These are phyloP conservation scores for Mirza zaza DNA, from an alignment of 2,113 vertebrate species.

Conservation along the genomic window DNA sequence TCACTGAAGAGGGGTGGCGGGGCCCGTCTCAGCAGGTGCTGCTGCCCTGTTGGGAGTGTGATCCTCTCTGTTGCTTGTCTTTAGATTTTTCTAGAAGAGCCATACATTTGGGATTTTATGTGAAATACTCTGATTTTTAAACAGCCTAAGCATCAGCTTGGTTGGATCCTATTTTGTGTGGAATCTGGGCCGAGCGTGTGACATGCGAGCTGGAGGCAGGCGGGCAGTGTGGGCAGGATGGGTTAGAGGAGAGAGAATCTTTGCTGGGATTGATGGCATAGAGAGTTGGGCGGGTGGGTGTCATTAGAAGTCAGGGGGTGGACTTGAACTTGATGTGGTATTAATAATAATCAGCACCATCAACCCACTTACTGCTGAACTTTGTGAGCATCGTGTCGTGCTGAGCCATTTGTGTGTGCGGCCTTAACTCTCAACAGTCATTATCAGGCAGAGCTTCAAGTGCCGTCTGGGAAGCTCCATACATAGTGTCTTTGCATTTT, in stretches of 20 bases:
- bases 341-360: background rate
- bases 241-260: background rate
- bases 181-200: background rate
- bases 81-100: background rate
- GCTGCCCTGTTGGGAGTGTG: background rate
- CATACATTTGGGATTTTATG: background rate
- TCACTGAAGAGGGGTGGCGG: too few species aligned
- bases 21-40: accelerated
- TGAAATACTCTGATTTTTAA: background rate
- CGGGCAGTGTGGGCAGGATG: background rate
- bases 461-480: accelerated
- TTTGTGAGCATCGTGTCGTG: accelerated
- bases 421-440: background rate
- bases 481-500: accelerated
- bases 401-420: accelerated
- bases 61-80: background rate
- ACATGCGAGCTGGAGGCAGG: background rate
- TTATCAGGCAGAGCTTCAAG: accelerated
- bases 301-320: background rate
- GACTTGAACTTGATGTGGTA: background rate
- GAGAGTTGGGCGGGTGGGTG: background rate
- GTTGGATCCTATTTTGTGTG: background rate
- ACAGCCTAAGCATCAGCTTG: background rate
- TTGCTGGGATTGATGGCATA: background rate
- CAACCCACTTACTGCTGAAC: too few species aligned